A percentile compares a stretch with the other conserved stretches of the same genome.
These are phyloP conservation scores for Ochotona princeps DNA, from an alignment of 2,113 vertebrate species.

Conservation along the genomic window DNA sequence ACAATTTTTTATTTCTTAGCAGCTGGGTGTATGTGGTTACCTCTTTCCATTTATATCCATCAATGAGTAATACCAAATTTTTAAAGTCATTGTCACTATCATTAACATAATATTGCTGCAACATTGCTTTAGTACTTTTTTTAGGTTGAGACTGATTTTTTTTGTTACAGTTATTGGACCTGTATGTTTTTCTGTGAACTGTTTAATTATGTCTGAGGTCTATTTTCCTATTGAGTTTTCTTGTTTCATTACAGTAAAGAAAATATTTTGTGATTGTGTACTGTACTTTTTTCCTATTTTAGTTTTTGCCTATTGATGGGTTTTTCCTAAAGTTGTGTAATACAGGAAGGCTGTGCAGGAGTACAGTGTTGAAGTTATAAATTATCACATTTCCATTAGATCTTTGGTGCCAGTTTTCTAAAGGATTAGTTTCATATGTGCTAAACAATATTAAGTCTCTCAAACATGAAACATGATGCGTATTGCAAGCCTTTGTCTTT, in stretches of 20 bases:
- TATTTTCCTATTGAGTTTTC: conserved; percentile 28
- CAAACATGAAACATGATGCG: background rate
- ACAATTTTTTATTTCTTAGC: background rate
- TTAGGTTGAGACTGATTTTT: background rate
- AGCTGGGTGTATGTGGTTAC: background rate
- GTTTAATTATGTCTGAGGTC: background rate
- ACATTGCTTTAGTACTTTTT: conserved; percentile 16
- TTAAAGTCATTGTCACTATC: background rate
- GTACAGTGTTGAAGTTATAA: conserved; percentile 23
- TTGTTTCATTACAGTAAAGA: background rate
- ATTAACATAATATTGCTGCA: background rate
- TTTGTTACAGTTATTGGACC: conserved; percentile 1
- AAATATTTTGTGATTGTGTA: conserved; percentile 14
- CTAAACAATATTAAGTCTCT: conserved; percentile 1
- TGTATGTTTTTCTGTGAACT: conserved; percentile 6
- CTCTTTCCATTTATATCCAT: background rate
- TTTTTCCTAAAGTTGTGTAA: conserved; percentile 38
- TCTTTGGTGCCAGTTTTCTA: background rate
- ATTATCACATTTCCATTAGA: conserved; percentile 18
- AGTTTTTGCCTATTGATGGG: background rate
- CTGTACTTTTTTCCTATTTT: background rate
- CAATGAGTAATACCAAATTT: background rate
- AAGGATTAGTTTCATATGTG: background rate
- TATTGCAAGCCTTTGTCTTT: background rate
- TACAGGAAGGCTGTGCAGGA: background rate